Evolutionary conservation across 2,113 vertebrate species (phyloP), one percentile per base, ranked within the genome.

Genomic region (Lutjanus erythropterus): DNA sequence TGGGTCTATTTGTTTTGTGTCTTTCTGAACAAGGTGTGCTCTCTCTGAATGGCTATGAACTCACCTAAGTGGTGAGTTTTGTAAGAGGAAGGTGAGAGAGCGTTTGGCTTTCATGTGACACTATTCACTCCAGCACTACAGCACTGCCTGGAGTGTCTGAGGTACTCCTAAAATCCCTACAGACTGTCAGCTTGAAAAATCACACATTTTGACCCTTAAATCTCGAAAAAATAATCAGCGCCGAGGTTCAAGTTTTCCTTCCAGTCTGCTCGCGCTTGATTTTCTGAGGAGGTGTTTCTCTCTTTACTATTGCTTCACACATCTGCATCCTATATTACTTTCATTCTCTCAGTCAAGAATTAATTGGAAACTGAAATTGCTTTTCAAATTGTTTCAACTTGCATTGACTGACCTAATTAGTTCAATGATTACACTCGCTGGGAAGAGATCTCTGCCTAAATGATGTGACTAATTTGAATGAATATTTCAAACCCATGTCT

Each of bases 401-500:
- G 78, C 86, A 88, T 81, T 70, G 89, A 85, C 85, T 90, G 92
- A 91, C 89, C 89, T 88, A 91, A 92, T 93, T 91, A 94, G 78
- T 73, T 59, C 78, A 82, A 76, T 91, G 88, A 93, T 91, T 90
- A 81, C 86, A 49, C 86, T 90, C 67, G 33, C 80, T 74, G 75
- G 81, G 76, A 85, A 61, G 88, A 88, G 84, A 91, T 90, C 60
- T 67, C 73, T 74, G 89, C 76, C 91, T 91, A 91, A 91, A 88
- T 69, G 88, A 90, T 75, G 88, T 33, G 86, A 87, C 89, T 93
- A 89, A 95, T 93, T 86, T 86, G 80, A 79, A 89, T 89, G 87
- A 91, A 92, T 94, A 91, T 93, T 93, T 94, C 79, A 91, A 92
- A 92, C 83, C 81, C 86, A 81, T 92, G 90, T 93, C 88, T 91